These are phyloP conservation scores for Eutrigla gurnardus DNA, from an alignment of 2,797 vertebrate species.

Conservation along the genomic window DNA sequence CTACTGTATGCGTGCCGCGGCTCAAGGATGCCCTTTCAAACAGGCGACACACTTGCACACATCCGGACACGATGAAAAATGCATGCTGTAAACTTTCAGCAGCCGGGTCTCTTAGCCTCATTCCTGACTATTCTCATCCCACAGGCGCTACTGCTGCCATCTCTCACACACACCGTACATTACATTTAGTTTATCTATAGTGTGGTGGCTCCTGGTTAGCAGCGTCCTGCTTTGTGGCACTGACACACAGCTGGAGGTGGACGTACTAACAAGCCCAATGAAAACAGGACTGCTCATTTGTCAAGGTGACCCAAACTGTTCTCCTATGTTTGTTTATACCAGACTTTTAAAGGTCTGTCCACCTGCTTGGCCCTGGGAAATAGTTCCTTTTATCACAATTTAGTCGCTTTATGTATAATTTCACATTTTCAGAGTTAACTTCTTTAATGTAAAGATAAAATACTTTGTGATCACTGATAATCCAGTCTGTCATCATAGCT, in stretches of 20 bases:
- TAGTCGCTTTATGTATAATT: background rate
- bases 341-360: conserved; percentile 18
- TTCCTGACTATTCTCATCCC: conserved; percentile 44
- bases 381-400: conserved; percentile 17
- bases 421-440: conserved; percentile 16
- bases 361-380: conserved; percentile 16
- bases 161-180: conserved; percentile 39
- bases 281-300: conserved; percentile 76
- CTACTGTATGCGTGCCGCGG: conserved; percentile 27
- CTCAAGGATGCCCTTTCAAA: conserved; percentile 22
- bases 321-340: conserved; percentile 65
- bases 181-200: conserved; percentile 38
- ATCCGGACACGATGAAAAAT: conserved; percentile 71
- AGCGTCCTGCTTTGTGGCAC: conserved; percentile 66
- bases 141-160: conserved; percentile 33
- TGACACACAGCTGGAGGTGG: conserved; percentile 74
- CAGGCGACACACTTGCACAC: conserved; percentile 23
- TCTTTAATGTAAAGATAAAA: conserved; percentile 9
- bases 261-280: conserved; percentile 67
- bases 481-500: conserved; percentile 1
- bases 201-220: conserved; percentile 68
- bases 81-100: conserved; percentile 75
- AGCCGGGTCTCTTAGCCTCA: conserved; percentile 47
- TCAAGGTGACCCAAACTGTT: conserved; percentile 80
- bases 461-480: conserved; percentile 1